Conservation (phyloP, 2,888 invertebrate species). For the Drosophila prolongata region DNA sequence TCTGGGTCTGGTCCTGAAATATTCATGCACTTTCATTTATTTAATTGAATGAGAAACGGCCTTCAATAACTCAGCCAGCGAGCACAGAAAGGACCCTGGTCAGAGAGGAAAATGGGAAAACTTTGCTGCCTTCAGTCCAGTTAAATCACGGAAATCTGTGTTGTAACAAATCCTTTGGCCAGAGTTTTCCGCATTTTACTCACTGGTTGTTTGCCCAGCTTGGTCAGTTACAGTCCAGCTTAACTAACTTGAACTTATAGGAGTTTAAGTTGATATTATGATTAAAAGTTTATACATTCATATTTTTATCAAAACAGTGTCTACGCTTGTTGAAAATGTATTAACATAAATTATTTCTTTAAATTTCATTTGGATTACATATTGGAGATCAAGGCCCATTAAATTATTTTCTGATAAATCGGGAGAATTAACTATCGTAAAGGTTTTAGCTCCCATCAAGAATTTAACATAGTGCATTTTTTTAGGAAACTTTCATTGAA, state of each 20-base stretch:
- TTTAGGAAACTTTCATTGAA: too few relatives aligned
- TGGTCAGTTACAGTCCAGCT: slow-evolving; percentile 15
- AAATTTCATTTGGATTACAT: too few relatives aligned
- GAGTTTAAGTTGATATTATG: too few relatives aligned
- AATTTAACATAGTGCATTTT: too few relatives aligned
- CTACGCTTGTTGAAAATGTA: too few relatives aligned
- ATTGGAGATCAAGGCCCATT: too few relatives aligned
- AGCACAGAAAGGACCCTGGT: neutral
- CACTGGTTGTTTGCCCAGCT: slow-evolving; percentile 15
- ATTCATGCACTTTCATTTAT: slow-evolving; percentile 56
- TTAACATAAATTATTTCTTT: too few relatives aligned
- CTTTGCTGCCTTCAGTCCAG: slow-evolving; percentile 19
- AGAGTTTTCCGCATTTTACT: slow-evolving; percentile 21
- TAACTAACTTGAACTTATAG: neutral
- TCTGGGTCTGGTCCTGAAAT: slow-evolving; percentile 14
- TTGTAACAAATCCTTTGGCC: slow-evolving; percentile 26
- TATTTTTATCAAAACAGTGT: too few relatives aligned
- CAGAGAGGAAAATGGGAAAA: slow-evolving; percentile 15
- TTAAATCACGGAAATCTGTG: slow-evolving; percentile 5
- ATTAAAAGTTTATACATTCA: too few relatives aligned
- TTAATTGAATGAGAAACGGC: slow-evolving; percentile 66
- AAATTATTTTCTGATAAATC: too few relatives aligned
- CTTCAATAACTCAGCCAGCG: slow-evolving; percentile 31
- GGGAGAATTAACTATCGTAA: too few relatives aligned
- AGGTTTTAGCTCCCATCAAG: too few relatives aligned